Conservation (phyloP, 2,888 invertebrate genomes). For the Hemithea aestivaria region DNA sequence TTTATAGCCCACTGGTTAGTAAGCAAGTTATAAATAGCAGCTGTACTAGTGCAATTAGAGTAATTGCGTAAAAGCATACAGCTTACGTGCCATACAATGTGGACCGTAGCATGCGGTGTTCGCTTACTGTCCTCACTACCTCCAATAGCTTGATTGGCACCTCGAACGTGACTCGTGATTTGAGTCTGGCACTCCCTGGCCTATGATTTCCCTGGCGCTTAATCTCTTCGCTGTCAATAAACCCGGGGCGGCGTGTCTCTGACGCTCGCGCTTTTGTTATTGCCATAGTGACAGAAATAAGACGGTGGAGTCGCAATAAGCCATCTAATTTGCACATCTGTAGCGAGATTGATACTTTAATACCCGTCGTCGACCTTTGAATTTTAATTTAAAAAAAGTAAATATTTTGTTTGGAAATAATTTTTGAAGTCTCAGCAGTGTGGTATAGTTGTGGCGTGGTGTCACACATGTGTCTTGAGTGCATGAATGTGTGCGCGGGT, state of each 20-base stretch:
- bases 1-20: too few relatives aligned
- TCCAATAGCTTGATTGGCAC: slow-evolving; percentile 25
- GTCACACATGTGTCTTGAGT: slow-evolving; percentile 22
- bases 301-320: slow-evolving; percentile 20
- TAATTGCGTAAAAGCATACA: slow-evolving; percentile 27
- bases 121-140: slow-evolving; percentile 23
- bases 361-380: slow-evolving; percentile 19
- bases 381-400: slow-evolving; percentile 14
- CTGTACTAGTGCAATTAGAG: slow-evolving; percentile 28
- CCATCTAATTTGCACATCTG: slow-evolving; percentile 23
- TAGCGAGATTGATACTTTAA: slow-evolving; percentile 23
- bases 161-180: slow-evolving; percentile 30
- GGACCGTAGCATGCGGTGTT: slow-evolving; percentile 15
- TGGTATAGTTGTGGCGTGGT: slow-evolving; percentile 26
- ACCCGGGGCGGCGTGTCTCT: slow-evolving; percentile 18
- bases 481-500: slow-evolving; percentile 56
- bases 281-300: slow-evolving; percentile 22
- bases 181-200: slow-evolving; percentile 23
- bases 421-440: too few relatives aligned
- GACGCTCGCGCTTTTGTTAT: slow-evolving; percentile 17
- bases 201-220: slow-evolving; percentile 30
- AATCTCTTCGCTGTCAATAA: slow-evolving; percentile 34
- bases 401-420: too few relatives aligned
- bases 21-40: too few relatives aligned
- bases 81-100: slow-evolving; percentile 24